Evolutionary conservation across 2,113 vertebrate genomes (phyloP), one percentile per base, ranked within the genome.

Genomic region (Pollimyrus isidori): DNA sequence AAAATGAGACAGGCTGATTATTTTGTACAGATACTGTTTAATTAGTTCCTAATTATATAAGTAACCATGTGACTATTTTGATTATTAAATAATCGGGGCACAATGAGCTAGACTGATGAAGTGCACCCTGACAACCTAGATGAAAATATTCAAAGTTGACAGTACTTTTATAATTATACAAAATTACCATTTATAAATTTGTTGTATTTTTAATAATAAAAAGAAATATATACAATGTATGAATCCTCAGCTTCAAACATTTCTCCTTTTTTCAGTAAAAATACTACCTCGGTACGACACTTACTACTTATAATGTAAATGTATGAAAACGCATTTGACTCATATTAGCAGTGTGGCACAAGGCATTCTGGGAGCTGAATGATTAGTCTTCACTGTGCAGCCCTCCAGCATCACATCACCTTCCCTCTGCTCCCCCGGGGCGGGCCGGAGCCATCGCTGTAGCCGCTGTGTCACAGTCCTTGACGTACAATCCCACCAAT

Each of bases 31-130:
- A 46, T 84, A 48, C 82, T 23, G 42, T 84, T 84, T 84, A 84
- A 45, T 84, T 84, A 84, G 39, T 48, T 80, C 73, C 82, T 46
- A 84, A 84, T 48, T 84, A 84, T 48, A 84, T 48, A 84, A 84
- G 19, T 84, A 48, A 84, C 39, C 82, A 84, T 48, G 73, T 80
- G 82, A 9, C 82, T 23, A 21, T 45, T 39, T 17, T 45, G 35
- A 19, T 82, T 42, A 82, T 82, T 82, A 42, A 82, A 82, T 82
- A 45, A 69, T 69, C n/a, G 3, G 10, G 62, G 7, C n/a, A 13
- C 62, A 30, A 4, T 30, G 39, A 82, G 19, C 76, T 1, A 82
- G 39, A 82, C 42, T 82, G 39, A 45, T 82, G 42, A 82, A 45
- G 62, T 30, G 62, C 62, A 30, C n/a, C 62, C 30, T 69, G 62